Percentiles rank a stretch among this genome's conserved stretches.
Evolutionary conservation across 2,113 vertebrate species (phyloP).

Genomic region (Steatornis caripensis): DNA sequence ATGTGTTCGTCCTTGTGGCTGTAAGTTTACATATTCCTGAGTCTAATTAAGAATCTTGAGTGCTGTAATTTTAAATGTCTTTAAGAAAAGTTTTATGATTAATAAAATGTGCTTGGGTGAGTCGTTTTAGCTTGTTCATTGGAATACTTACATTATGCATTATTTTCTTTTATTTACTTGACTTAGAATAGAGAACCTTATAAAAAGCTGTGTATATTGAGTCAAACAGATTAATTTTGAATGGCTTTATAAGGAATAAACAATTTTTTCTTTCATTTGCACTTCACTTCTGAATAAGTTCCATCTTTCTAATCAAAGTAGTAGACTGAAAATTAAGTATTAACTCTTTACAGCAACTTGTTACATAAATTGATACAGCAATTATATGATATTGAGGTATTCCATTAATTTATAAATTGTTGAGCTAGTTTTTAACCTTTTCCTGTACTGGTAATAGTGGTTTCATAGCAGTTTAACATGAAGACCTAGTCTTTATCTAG

Average conservation of each 20-base stretch:
- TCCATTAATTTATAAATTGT: neutral
- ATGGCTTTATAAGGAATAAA: neutral
- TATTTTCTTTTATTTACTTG: neutral
- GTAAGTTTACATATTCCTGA: constrained; percentile 41
- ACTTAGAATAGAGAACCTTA: neutral
- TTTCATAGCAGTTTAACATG: neutral
- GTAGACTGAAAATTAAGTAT: neutral
- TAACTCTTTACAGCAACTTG: neutral
- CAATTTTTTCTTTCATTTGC: neutral
- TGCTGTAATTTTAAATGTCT: constrained; percentile 42
- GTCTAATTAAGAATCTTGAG: neutral
- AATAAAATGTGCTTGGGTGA: neutral
- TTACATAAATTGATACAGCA: neutral
- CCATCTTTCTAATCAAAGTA: neutral
- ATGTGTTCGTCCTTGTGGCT: constrained; percentile 65
- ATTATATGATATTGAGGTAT: neutral
- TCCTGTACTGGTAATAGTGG: neutral
- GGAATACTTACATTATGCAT: neutral
- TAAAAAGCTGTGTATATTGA: neutral
- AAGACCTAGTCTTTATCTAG: neutral
- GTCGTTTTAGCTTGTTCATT: constrained; percentile 2
- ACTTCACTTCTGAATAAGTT: neutral
- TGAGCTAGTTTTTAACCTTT: neutral
- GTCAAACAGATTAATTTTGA: neutral
- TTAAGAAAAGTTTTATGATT: constrained; percentile 8